phyloP scores from a whole-genome alignment of 2,888 invertebrate genomes.

The Trissonchulus latispiculum region DNA sequence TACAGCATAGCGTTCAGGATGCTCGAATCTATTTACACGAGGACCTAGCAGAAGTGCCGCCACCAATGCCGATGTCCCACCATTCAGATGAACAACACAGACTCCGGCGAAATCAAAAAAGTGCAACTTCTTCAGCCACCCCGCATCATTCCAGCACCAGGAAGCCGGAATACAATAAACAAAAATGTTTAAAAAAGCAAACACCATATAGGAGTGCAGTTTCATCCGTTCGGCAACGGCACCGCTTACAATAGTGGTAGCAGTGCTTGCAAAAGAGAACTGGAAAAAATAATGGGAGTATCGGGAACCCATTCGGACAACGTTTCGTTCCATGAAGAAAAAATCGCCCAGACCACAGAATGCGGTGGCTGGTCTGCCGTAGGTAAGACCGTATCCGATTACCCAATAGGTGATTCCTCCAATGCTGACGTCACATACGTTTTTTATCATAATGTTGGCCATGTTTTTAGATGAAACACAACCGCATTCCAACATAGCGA shows the following conservation, averaged over 20 bases:
- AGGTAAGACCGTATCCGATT: slow-evolving; percentile 80
- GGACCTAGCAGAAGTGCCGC: slow-evolving; percentile 10
- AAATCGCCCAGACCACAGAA: slow-evolving; percentile 75
- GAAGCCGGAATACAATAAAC: slow-evolving; percentile 31
- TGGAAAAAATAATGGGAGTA: slow-evolving; percentile 83
- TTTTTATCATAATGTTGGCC: slow-evolving; percentile 94
- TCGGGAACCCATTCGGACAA: slow-evolving; percentile 62
- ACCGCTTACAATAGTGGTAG: slow-evolving; percentile 82
- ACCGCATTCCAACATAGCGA: slow-evolving; percentile 71
- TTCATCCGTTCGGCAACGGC: slow-evolving; percentile 69
- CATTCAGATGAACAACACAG: slow-evolving; percentile 13
- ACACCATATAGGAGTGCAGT: slow-evolving; percentile 41
- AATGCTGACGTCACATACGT: slow-evolving; percentile 78
- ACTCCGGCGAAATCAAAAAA: slow-evolving; percentile 21
- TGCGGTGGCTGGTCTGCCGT: slow-evolving; percentile 60
- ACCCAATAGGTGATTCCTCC: slow-evolving; percentile 85
- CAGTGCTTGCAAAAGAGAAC: slow-evolving; percentile 70
- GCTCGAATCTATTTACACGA: slow-evolving; percentile 16
- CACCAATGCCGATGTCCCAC: slow-evolving; percentile 17
- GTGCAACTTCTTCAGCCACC: slow-evolving; percentile 30
- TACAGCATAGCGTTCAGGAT: not conserved
- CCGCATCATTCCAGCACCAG: slow-evolving; percentile 33
- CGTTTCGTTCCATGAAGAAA: slow-evolving; percentile 59
- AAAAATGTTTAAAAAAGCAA: slow-evolving; percentile 27
- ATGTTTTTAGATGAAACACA: slow-evolving; percentile 69